Conservation (phyloP, 1,140 invertebrate genomes). For the Drosophila parabipectinata region DNA sequence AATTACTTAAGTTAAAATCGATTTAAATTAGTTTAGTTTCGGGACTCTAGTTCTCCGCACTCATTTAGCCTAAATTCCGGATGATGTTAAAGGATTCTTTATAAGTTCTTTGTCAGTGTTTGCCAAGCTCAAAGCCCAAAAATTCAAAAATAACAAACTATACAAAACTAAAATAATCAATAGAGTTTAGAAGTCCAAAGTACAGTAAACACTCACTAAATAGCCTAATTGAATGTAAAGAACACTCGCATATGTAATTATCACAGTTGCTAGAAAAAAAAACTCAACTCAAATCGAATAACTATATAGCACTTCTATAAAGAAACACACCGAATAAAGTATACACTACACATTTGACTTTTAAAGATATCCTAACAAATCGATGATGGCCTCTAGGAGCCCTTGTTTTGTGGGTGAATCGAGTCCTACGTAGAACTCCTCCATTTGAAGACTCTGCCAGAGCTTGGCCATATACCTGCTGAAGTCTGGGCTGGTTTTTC, state of each 20-base stretch:
- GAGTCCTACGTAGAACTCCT: conserved; percentile 17
- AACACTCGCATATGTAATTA: conserved; percentile 56
- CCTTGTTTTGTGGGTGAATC: conserved; percentile 13
- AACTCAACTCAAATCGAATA: conserved; percentile 12
- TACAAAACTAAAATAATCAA: conserved; percentile 13
- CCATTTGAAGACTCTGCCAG: conserved; percentile 38
- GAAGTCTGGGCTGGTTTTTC: conserved; percentile 1
- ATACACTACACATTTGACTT: conserved; percentile 20
- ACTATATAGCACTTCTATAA: conserved; percentile 24
- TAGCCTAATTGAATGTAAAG: conserved; percentile 52
- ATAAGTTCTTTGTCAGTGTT: conserved; percentile 22
- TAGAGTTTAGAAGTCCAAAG: conserved; percentile 7
- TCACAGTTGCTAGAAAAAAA: conserved; percentile 51
- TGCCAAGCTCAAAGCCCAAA: conserved; percentile 45
- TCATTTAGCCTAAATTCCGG: conserved; percentile 30
- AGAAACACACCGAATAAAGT: conserved; percentile 61
- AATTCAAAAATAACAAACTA: background rate
- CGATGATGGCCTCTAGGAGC: conserved; percentile 25
- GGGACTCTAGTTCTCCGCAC: conserved; percentile 12
- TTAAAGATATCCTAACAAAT: conserved; percentile 31
- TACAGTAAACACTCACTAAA: conserved; percentile 44
- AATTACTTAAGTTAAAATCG: conserved; percentile 45
- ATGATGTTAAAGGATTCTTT: conserved; percentile 12
- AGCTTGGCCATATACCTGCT: conserved; percentile 37
- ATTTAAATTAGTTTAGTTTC: conserved; percentile 54